Conservation (phyloP, 2,888 invertebrate species). For the Crocallis elinguaria region DNA sequence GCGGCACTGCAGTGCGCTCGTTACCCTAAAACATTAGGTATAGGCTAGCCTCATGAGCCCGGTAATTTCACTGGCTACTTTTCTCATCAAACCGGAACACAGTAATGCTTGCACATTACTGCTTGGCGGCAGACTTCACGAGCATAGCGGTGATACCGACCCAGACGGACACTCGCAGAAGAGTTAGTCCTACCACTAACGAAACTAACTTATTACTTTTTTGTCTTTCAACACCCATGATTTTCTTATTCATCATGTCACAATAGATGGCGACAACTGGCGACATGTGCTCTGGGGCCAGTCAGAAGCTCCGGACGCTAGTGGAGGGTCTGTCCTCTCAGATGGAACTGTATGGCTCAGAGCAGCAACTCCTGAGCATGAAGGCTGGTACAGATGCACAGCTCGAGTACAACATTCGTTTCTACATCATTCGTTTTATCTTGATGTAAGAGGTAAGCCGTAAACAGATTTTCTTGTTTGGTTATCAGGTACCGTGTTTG, state of each 20-base stretch:
- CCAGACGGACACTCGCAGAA: too few relatives aligned
- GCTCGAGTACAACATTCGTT: constrained; percentile 85
- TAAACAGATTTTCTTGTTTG: neutral
- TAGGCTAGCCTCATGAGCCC: too few relatives aligned
- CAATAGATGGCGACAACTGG: constrained; percentile 75
- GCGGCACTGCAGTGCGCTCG: too few relatives aligned
- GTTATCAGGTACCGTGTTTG: neutral
- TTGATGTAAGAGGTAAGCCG: constrained; percentile 73
- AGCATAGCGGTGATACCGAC: too few relatives aligned
- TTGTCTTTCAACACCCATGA: neutral
- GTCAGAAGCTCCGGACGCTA: constrained; percentile 70
- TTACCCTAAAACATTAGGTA: too few relatives aligned
- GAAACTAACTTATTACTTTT: neutral
- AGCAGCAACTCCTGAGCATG: constrained; percentile 89
- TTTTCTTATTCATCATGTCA: neutral
- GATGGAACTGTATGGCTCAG: constrained; percentile 91
- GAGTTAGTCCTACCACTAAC: too few relatives aligned
- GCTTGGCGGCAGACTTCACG: too few relatives aligned
- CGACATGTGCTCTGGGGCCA: constrained; percentile 78
- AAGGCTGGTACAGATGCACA: constrained; percentile 94
- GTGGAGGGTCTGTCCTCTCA: constrained; percentile 84
- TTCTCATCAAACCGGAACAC: too few relatives aligned
- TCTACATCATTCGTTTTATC: constrained; percentile 73
- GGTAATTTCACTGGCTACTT: too few relatives aligned
- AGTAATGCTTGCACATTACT: too few relatives aligned